Conservation (phyloP, 2,797 vertebrate genomes). For the Bradypodion pumilum region DNA sequence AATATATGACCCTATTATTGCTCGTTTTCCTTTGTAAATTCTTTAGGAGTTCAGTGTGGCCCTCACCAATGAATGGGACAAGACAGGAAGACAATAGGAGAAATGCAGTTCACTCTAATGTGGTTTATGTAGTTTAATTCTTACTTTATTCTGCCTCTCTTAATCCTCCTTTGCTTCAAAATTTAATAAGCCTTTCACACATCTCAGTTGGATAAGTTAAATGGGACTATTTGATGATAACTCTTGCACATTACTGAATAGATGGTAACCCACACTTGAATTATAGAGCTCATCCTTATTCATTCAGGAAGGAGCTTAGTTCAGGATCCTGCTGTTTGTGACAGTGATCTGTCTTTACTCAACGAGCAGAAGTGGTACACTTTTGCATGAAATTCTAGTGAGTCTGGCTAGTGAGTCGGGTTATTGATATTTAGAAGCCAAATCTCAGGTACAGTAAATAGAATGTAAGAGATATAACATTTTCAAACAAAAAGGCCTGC, state of each 20-base stretch:
- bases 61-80: constrained; percentile 27
- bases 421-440: neutral
- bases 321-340: no score
- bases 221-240: constrained; percentile 22
- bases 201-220: constrained; percentile 28
- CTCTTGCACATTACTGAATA: neutral
- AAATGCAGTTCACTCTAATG: constrained; percentile 15
- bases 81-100: constrained; percentile 21
- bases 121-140: constrained; percentile 2
- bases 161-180: neutral
- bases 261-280: neutral
- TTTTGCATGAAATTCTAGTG: neutral
- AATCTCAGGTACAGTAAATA: neutral
- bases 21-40: constrained; percentile 36
- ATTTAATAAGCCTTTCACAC: neutral
- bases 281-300: neutral
- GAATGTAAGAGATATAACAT: neutral
- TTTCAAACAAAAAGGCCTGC: neutral
- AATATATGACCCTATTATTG: constrained; percentile 10
- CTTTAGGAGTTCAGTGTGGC: constrained; percentile 2
- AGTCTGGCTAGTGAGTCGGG: neutral
- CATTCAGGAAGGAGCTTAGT: neutral
- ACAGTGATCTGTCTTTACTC: neutral
- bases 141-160: neutral
- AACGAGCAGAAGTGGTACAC: neutral